phyloP scores from a whole-genome alignment of 53 echinoderm and acorn worm genomes.

The Paracentrotus lividus region DNA sequence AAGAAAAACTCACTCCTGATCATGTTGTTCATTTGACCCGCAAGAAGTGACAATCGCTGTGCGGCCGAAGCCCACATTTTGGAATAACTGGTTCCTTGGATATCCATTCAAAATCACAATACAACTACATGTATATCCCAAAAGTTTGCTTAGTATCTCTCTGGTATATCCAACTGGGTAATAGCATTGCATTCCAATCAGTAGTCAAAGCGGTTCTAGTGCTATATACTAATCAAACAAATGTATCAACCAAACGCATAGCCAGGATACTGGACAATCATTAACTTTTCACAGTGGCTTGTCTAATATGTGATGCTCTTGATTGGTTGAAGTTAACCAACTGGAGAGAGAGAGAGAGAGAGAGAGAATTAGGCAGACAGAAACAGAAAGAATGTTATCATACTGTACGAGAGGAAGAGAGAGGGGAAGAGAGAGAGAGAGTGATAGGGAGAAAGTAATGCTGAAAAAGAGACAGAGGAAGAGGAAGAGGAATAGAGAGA shows the following conservation, averaged over 20 bases:
- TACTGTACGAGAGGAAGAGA: not conserved
- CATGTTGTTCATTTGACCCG: not conserved
- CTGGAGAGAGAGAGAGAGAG: not conserved
- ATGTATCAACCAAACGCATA: not conserved
- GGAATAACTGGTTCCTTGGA: not conserved
- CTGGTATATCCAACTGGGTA: not conserved
- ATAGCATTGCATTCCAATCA: conserved; percentile 11
- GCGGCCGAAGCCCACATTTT: conserved; percentile 1
- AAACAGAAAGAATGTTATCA: too few species aligned
- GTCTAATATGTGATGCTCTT: not conserved
- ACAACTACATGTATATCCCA: not conserved
- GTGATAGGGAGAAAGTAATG: not conserved
- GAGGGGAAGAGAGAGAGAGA: not conserved
- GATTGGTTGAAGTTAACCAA: conserved; percentile 43
- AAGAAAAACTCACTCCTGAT: conserved; percentile 36
- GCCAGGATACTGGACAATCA: conserved; percentile 40
- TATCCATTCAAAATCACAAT: not conserved
- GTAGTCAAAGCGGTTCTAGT: not conserved
- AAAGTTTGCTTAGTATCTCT: too few species aligned
- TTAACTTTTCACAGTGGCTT: conserved; percentile 43
- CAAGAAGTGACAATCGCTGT: conserved; percentile 17
- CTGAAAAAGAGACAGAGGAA: not conserved
- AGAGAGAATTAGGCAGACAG: not conserved
- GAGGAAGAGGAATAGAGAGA: not conserved
- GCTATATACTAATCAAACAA: conserved; percentile 7